Evolutionary conservation across 2,113 vertebrate species (phyloP).

Genomic region (Nannobrachium achirus): DNA sequence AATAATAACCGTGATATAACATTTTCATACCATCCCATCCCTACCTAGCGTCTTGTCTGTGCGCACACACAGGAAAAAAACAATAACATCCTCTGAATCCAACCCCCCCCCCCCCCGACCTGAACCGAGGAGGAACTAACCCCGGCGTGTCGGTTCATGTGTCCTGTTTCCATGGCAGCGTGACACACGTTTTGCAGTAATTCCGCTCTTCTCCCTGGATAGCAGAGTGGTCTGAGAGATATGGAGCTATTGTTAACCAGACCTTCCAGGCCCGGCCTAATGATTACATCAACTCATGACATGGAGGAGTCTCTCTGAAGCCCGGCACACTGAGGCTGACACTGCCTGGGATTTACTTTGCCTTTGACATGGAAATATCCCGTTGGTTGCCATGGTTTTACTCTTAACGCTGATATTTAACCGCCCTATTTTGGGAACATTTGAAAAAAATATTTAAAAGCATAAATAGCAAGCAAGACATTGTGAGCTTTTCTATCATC

Average conservation of each 20-base stretch:
- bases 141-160: constrained; percentile 51
- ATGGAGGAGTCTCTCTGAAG: constrained; percentile 11
- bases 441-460: too few relatives aligned
- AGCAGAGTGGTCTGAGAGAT: constrained; percentile 54
- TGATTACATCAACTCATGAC: constrained; percentile 28
- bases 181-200: constrained; percentile 71
- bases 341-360: too few relatives aligned
- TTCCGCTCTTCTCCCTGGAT: constrained; percentile 55
- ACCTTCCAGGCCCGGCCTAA: constrained; percentile 26
- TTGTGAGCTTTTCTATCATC: too few relatives aligned
- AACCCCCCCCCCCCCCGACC: constrained; percentile 24
- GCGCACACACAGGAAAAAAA: neutral
- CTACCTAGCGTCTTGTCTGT: too few relatives aligned
- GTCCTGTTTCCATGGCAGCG: constrained; percentile 72
- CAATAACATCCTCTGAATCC: neutral
- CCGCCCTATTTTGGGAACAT: too few relatives aligned
- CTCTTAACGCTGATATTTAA: too few relatives aligned
- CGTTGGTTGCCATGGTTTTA: too few relatives aligned
- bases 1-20: too few relatives aligned
- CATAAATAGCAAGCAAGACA: too few relatives aligned
- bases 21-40: too few relatives aligned
- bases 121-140: constrained; percentile 43
- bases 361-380: too few relatives aligned
- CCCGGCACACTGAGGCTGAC: neutral
- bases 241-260: constrained; percentile 45